Evolutionary conservation across 2,797 vertebrate species (phyloP).

Genomic region (Lutjanus argentimaculatus): DNA sequence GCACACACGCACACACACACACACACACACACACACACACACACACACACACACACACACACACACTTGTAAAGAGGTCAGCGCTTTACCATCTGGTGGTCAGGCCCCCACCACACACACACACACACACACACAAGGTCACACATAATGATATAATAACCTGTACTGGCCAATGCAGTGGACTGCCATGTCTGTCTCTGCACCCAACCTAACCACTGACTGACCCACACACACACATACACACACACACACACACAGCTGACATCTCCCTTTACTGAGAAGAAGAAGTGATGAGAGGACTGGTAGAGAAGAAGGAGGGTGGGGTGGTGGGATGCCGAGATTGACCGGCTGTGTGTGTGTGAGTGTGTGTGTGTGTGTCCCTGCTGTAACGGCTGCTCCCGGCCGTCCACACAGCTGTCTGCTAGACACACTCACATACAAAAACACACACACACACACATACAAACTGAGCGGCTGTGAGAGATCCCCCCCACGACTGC

Average conservation of each 20-base stretch:
- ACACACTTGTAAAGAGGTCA: conserved; percentile 72
- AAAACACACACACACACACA: conserved; percentile 51
- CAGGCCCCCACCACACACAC: conserved; percentile 37
- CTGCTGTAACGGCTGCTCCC: conserved; percentile 84
- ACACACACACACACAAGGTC: conserved; percentile 21
- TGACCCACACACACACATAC: conserved; percentile 25
- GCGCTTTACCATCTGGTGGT: conserved; percentile 74
- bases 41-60: too few relatives aligned
- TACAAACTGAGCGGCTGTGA: conserved; percentile 76
- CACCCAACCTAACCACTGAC: conserved; percentile 17
- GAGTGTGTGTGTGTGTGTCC: conserved; percentile 56
- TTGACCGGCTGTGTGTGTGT: conserved; percentile 55
- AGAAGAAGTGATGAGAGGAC: conserved; percentile 48
- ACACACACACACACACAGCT: conserved; percentile 47
- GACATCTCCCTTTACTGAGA: conserved; percentile 56
- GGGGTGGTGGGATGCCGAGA: conserved; percentile 49
- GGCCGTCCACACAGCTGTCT: conserved; percentile 86
- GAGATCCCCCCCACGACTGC: conserved; percentile 81
- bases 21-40: conserved; percentile 53
- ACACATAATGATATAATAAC: conserved; percentile 51
- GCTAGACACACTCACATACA: conserved; percentile 64
- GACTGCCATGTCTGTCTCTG: conserved; percentile 21
- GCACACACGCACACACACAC: conserved; percentile 32
- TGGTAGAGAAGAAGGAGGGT: conserved; percentile 33
- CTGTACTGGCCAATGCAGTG: conserved; percentile 9